phyloP scores from a whole-genome alignment of 2,113 vertebrate genomes.

The Forbesichthys papilliferus region DNA sequence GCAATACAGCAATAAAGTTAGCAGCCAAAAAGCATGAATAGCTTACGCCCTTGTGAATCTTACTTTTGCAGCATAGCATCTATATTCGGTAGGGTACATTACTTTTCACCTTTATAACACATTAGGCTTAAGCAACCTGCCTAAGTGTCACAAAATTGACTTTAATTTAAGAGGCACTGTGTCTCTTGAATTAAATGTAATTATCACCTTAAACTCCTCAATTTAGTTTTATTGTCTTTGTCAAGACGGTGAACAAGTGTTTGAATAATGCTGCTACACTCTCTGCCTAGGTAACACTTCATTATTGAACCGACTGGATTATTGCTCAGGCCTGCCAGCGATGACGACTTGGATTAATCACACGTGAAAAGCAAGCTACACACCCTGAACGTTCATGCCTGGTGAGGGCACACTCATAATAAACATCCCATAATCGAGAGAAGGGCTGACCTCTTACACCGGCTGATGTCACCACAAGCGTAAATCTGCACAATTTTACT shows the following conservation, averaged over 20 bases:
- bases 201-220: constrained; percentile 3
- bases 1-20: constrained; percentile 9
- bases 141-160: not conserved
- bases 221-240: constrained; percentile 37
- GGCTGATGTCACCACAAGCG: constrained; percentile 48
- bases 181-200: constrained; percentile 24
- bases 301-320: constrained; percentile 72
- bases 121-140: too few species aligned
- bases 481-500: constrained; percentile 61
- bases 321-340: constrained; percentile 63
- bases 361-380: constrained; percentile 76
- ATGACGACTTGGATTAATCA: constrained; percentile 75
- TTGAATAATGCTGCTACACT: constrained; percentile 54
- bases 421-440: constrained; percentile 67
- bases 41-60: too few species aligned
- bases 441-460: constrained; percentile 49
- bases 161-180: not conserved
- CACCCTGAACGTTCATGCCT: constrained; percentile 53
- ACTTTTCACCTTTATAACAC: too few species aligned
- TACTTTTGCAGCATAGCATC: too few species aligned
- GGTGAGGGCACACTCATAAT: constrained; percentile 69
- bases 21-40: not conserved
- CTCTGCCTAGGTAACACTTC: constrained; percentile 64
- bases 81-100: too few species aligned
- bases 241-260: constrained; percentile 46